These are phyloP conservation scores for Daboia siamensis DNA, from an alignment of 2,113 vertebrate genomes.

Conservation along the genomic window DNA sequence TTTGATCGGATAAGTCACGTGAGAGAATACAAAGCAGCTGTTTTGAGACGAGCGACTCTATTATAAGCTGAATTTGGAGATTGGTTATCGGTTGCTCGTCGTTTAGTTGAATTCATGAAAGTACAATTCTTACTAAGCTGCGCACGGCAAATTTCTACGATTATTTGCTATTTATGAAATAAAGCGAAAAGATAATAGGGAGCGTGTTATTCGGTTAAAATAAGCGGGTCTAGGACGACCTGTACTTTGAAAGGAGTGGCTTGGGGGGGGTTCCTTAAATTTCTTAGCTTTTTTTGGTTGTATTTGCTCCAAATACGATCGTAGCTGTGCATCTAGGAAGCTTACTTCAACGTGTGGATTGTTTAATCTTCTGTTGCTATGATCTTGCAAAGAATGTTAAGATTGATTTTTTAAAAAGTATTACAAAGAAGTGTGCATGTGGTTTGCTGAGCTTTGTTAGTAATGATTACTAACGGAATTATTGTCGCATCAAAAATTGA, in stretches of 20 bases:
- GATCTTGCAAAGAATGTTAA: not conserved
- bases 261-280: not conserved
- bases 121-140: not conserved
- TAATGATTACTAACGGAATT: not conserved
- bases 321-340: not conserved
- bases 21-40: not conserved
- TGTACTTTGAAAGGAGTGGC: not conserved
- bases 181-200: not conserved
- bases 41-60: not conserved
- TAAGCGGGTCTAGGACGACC: not conserved
- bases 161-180: not conserved
- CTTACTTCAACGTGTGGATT: not conserved
- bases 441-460: not conserved
- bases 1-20: not conserved
- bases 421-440: not conserved
- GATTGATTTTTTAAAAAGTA: not conserved
- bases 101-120: not conserved
- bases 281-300: not conserved
- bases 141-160: not conserved
- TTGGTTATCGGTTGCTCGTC: not conserved
- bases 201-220: not conserved
- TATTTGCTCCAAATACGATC: not conserved
- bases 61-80: not conserved
- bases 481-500: not conserved
- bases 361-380: not conserved